Evolutionary conservation across 92 coral and sea anemone species (phyloP).

Genomic region (Phenganax subtilis): DNA sequence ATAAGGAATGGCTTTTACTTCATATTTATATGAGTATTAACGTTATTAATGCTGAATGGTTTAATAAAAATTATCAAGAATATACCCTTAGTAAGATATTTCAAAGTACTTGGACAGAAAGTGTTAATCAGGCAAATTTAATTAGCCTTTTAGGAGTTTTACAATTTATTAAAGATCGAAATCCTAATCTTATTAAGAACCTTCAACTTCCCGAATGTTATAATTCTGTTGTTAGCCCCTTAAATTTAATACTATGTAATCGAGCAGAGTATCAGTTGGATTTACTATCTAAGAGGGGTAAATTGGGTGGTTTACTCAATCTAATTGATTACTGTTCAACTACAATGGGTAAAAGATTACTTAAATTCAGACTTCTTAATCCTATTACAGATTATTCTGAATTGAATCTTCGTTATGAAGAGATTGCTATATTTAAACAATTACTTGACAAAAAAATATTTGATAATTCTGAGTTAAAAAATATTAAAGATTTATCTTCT

Average conservation of each 20-base stretch:
- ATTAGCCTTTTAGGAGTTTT: conserved; percentile 42
- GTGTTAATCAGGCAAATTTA: conserved; percentile 35
- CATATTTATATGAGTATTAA: conserved; percentile 36
- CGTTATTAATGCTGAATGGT: conserved; percentile 35
- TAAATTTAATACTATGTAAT: conserved; percentile 42
- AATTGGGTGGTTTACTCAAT: conserved; percentile 41
- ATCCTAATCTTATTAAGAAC: conserved; percentile 42
- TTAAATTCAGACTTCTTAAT: conserved; percentile 44
- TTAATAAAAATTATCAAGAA: conserved; percentile 43
- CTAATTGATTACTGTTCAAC: conserved; percentile 41
- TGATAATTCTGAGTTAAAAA: conserved; percentile 41
- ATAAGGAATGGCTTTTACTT: conserved; percentile 43
- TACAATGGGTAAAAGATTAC: conserved; percentile 44
- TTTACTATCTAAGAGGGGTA: conserved; percentile 37
- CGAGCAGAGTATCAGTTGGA: conserved; percentile 46
- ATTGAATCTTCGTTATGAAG: conserved; percentile 41
- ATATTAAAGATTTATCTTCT: conserved; percentile 45
- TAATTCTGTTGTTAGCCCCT: conserved; percentile 46
- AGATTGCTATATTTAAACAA: conserved; percentile 41
- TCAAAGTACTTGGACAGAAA: conserved; percentile 45
- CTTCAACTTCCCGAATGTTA: conserved; percentile 42
- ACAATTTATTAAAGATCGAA: conserved; percentile 45
- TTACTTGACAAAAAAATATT: conserved; percentile 41
- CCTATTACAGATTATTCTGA: conserved; percentile 46
- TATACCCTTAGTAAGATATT: conserved; percentile 45